Evolutionary conservation across 2,888 invertebrate species (phyloP).

Genomic region (Chydorus sphaericus): DNA sequence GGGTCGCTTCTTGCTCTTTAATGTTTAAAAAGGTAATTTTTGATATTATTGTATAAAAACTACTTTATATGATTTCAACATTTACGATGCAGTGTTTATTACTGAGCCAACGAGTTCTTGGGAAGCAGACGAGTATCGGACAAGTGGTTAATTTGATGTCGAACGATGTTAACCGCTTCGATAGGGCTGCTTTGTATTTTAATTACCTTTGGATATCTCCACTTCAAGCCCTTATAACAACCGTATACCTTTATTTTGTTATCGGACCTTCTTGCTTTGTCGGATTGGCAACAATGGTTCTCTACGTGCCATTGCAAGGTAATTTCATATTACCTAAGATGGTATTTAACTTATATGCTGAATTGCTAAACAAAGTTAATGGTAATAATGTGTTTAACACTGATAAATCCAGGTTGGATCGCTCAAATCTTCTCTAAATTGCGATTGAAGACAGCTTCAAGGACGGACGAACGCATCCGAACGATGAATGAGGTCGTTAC

Average conservation of each 20-base stretch:
- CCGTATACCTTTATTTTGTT: constrained; percentile 60
- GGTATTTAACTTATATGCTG: not conserved
- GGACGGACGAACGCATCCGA: constrained; percentile 36
- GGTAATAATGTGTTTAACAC: too few species aligned
- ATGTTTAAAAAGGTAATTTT: constrained; percentile 60
- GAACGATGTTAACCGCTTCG: constrained; percentile 87
- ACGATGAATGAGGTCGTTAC: constrained; percentile 38
- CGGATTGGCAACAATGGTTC: constrained; percentile 59
- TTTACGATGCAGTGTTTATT: not conserved
- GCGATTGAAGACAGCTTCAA: constrained; percentile 32
- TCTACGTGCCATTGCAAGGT: constrained; percentile 75
- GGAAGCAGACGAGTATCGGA: constrained; percentile 72
- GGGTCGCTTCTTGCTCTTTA: constrained; percentile 65
- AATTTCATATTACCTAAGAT: constrained; percentile 16
- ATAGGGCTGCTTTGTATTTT: constrained; percentile 47
- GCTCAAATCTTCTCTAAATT: constrained; percentile 27
- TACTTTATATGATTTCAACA: not conserved
- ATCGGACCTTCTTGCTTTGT: constrained; percentile 54
- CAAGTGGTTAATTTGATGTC: constrained; percentile 90
- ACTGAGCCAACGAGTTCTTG: constrained; percentile 57
- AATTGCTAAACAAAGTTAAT: too few species aligned
- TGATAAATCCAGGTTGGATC: constrained; percentile 27
- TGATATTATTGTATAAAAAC: not conserved
- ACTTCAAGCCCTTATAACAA: constrained; percentile 60
- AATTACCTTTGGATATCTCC: constrained; percentile 47